Conservation (phyloP, 2,888 invertebrate species). For the Folsomia manolachei region DNA sequence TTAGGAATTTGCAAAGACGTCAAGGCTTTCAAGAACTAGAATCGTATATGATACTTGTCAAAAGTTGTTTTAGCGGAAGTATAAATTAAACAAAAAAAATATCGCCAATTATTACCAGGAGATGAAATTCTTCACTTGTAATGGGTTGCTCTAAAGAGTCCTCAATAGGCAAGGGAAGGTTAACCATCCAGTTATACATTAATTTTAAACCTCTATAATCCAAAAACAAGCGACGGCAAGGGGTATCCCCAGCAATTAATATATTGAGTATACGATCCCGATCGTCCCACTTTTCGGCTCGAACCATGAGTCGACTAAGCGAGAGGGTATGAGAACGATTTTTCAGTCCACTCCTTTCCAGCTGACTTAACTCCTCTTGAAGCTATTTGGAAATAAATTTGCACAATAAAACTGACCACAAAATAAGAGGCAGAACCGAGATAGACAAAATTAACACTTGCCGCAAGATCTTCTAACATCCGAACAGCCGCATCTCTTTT, state of each 20-base stretch:
- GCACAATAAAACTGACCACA: too few species aligned
- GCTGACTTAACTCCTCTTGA: constrained; percentile 82
- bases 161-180: constrained; percentile 59
- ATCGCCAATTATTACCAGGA: constrained; percentile 25
- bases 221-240: constrained; percentile 80
- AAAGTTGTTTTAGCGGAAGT: not conserved
- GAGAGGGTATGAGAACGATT: constrained; percentile 86
- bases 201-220: constrained; percentile 89
- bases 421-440: not conserved
- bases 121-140: constrained; percentile 37
- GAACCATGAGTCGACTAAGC: constrained; percentile 85
- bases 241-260: constrained; percentile 73
- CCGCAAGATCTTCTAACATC: constrained; percentile 64
- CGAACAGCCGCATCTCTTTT: constrained; percentile 56
- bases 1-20: constrained; percentile 86
- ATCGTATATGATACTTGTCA: too few species aligned
- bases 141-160: constrained; percentile 31
- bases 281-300: constrained; percentile 78
- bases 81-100: not conserved
- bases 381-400: constrained; percentile 54
- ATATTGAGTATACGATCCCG: constrained; percentile 69
- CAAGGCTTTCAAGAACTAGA: constrained; percentile 73
- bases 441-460: constrained; percentile 53
- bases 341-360: constrained; percentile 74
- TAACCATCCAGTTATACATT: constrained; percentile 89